Conservation (phyloP, 2,888 invertebrate species). For the Rhaphigaster nebulosa region DNA sequence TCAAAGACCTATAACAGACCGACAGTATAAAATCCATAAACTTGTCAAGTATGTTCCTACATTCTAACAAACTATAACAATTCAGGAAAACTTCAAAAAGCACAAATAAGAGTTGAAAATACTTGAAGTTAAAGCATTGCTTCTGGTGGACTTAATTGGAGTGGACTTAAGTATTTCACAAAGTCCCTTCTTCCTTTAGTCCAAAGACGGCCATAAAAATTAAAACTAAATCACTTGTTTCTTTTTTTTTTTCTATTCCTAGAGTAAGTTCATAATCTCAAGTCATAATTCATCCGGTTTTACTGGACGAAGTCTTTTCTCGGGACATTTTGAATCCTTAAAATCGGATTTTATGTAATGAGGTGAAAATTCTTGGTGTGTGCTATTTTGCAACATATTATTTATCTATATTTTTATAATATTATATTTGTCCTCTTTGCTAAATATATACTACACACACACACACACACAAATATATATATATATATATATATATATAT, state of each 20-base stretch:
- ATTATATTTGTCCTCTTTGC: no score
- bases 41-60: neutral
- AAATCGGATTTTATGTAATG: no score
- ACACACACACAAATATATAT: no score
- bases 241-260: neutral
- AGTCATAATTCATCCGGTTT: neutral
- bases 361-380: no score
- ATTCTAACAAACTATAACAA: neutral
- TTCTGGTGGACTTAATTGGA: neutral
- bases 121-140: neutral
- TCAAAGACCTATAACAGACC: neutral
- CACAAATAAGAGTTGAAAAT: neutral
- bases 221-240: neutral
- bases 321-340: neutral
- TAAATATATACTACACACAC: no score
- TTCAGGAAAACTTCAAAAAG: neutral
- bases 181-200: neutral
- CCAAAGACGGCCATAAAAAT: neutral
- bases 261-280: neutral
- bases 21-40: constrained; percentile 1
- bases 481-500: no score
- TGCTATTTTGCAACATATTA: no score
- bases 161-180: neutral
- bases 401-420: no score
- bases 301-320: neutral